A percentile compares a stretch with the other conserved stretches of the same genome.
Conservation (phyloP, 2,888 invertebrate genomes). For the Xylophagus ater region DNA sequence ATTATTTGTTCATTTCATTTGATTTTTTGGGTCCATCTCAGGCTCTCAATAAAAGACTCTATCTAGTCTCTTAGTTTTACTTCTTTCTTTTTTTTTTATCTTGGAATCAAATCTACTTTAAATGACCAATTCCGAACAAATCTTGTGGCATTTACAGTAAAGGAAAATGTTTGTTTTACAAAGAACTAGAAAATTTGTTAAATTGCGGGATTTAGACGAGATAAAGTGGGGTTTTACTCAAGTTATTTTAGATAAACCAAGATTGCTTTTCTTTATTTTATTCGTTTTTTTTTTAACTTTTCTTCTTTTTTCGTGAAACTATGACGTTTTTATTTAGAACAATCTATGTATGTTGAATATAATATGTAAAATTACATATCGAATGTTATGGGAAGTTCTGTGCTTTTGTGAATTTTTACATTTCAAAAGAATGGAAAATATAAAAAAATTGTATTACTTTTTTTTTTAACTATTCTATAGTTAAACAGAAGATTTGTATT, state of each 20-base stretch:
- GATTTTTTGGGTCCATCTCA: conserved; percentile 5
- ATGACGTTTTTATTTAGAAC: too few relatives aligned
- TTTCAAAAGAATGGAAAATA: too few relatives aligned
- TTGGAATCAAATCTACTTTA: conserved; percentile 19
- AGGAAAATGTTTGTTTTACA: conserved; percentile 18
- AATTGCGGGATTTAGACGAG: conserved; percentile 19
- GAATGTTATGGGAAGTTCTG: too few relatives aligned
- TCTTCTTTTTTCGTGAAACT: too few relatives aligned
- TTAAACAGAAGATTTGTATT: too few relatives aligned
- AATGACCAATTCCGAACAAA: conserved; percentile 21
- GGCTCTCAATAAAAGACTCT: too few relatives aligned
- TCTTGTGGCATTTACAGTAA: conserved; percentile 19
- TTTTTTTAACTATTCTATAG: too few relatives aligned
- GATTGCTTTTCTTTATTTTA: conserved; percentile 16
- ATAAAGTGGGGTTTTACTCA: conserved; percentile 18
- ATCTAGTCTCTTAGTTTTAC: conserved; percentile 10
- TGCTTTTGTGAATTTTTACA: too few relatives aligned
- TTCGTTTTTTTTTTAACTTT: too few relatives aligned
- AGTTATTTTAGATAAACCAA: conserved; percentile 19
- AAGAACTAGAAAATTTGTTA: conserved; percentile 20
- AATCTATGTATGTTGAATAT: too few relatives aligned
- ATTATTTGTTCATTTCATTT: conserved; percentile 6
- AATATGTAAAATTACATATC: too few relatives aligned
- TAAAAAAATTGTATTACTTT: too few relatives aligned
- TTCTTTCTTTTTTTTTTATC: conserved; percentile 13